Evolutionary conservation across 2,113 vertebrate species (phyloP).

Genomic region (Prunella himalayana): DNA sequence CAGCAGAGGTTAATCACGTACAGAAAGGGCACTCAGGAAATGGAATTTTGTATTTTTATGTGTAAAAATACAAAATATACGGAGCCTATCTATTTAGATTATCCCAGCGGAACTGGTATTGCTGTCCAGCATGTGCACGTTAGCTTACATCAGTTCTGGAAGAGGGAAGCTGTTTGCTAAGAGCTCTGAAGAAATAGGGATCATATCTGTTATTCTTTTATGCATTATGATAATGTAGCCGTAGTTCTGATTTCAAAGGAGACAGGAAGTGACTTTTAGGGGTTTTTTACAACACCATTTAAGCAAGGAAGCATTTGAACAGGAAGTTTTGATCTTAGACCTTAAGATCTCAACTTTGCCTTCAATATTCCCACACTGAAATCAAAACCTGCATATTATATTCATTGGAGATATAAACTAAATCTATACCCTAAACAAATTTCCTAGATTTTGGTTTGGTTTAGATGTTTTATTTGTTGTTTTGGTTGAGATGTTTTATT

Average conservation of each 20-base stretch:
- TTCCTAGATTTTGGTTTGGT: not conserved
- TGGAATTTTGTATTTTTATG: not conserved
- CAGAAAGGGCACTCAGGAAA: not conserved
- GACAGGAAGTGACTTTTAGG: not conserved
- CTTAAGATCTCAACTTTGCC: not conserved
- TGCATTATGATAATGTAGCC: not conserved
- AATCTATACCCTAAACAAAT: not conserved
- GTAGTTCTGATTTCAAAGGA: not conserved
- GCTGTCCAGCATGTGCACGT: accelerated
- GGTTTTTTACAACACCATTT: not conserved
- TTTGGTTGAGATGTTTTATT: not conserved
- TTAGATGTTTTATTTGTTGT: not conserved
- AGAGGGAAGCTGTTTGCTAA: not conserved
- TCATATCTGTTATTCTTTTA: not conserved
- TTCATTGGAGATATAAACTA: not conserved
- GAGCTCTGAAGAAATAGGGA: not conserved
- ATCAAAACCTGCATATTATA: not conserved
- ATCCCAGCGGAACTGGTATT: not conserved
- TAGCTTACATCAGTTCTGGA: not conserved
- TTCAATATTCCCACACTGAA: not conserved
- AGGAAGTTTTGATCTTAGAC: not conserved
- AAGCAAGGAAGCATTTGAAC: not conserved
- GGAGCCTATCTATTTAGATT: not conserved
- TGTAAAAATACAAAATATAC: not conserved
- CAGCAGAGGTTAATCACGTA: not conserved